Percentiles rank a stretch among this genome's conserved stretches.
Evolutionary conservation across 2,888 invertebrate genomes (phyloP).

Genomic region (Parnassius mnemosyne): DNA sequence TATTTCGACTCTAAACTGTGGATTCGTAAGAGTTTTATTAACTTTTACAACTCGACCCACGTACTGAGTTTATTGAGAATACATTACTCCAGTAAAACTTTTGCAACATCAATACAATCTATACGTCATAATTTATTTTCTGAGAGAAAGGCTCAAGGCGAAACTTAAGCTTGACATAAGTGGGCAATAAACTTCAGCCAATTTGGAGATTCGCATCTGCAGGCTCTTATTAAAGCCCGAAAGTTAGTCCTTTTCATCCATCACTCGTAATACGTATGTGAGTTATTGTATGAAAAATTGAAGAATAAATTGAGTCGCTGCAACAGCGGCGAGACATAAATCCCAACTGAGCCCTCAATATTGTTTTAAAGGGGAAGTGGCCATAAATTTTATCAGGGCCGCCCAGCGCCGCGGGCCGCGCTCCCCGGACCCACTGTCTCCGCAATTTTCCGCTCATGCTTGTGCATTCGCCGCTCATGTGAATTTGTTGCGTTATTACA

Average conservation of each 20-base stretch:
- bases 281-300: conserved; percentile 82
- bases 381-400: conserved; percentile 81
- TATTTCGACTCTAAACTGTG: conserved; percentile 6
- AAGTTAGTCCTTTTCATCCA: conserved; percentile 81
- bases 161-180: conserved; percentile 81
- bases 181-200: conserved; percentile 81
- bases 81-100: conserved; percentile 57
- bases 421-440: conserved; percentile 46
- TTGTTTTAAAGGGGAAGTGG: conserved; percentile 82
- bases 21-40: conserved; percentile 14
- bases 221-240: conserved; percentile 81
- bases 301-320: conserved; percentile 82
- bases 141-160: conserved; percentile 75
- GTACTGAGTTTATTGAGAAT: conserved; percentile 39
- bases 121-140: conserved; percentile 76
- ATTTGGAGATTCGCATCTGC: conserved; percentile 81
- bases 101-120: conserved; percentile 72
- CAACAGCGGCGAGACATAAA: conserved; percentile 80
- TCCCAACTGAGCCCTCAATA: conserved; percentile 82
- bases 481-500: conserved; percentile 60
- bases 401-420: conserved; percentile 58
- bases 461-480: conserved; percentile 64
- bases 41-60: conserved; percentile 26
- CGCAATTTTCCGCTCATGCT: conserved; percentile 72
- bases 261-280: conserved; percentile 81